Percentiles rank a stretch among this genome's conserved stretches.
Conservation (phyloP, 1,140 invertebrate genomes). For the Trichonephila clavata region DNA sequence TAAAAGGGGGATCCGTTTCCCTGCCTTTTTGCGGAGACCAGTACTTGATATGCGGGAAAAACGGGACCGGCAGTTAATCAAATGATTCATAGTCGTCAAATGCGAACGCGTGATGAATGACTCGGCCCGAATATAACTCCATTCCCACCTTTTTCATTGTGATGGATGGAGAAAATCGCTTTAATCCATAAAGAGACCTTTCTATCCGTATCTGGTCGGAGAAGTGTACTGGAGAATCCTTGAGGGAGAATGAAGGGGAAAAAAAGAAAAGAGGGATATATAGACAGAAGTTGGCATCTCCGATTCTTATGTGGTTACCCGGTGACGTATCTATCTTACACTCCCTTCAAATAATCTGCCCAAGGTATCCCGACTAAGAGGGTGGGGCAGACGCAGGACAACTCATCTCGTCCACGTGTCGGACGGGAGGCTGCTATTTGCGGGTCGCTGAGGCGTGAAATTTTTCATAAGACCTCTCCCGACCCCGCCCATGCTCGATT, state of each 20-base stretch:
- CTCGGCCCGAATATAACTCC: slow-evolving; percentile 59
- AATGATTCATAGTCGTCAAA: slow-evolving; percentile 69
- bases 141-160: slow-evolving; percentile 53
- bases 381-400: not conserved
- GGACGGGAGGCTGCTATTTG: slow-evolving; percentile 46
- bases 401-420: slow-evolving; percentile 51
- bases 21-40: not conserved
- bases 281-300: not conserved
- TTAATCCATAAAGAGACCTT: slow-evolving; percentile 65
- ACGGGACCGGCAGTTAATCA: slow-evolving; percentile 50
- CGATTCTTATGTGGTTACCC: not conserved
- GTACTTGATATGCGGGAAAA: slow-evolving; percentile 61
- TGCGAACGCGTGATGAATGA: slow-evolving; percentile 62
- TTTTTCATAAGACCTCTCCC: slow-evolving; percentile 66
- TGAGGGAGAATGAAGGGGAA: not conserved
- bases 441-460: slow-evolving; percentile 51
- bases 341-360: slow-evolving; percentile 36
- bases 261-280: not conserved
- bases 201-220: not conserved
- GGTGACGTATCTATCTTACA: slow-evolving; percentile 28
- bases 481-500: slow-evolving; percentile 66
- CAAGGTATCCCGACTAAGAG: not conserved
- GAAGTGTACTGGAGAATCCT: not conserved
- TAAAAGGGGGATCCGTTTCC: not conserved
- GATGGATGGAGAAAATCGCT: slow-evolving; percentile 64